Conservation (phyloP, 30 jellyfish, hydroid and myxozoan genomes). For the Aurelia aurita complex sp. Pacific region DNA sequence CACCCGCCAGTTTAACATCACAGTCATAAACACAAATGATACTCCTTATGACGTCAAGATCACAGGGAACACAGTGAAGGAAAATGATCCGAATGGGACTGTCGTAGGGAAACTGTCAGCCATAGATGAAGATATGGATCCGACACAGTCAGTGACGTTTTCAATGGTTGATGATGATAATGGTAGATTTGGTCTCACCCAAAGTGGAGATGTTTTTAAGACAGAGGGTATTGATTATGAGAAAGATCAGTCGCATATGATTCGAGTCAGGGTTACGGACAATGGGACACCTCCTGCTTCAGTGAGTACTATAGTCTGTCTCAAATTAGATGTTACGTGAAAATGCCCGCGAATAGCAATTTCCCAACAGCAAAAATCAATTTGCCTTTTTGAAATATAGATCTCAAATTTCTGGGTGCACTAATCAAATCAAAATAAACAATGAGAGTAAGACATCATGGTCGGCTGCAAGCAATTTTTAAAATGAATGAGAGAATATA, state of each 20-base stretch:
- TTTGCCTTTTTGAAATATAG: too few species aligned
- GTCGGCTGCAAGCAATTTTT: too few species aligned
- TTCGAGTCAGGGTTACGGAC: slow-evolving; percentile 78
- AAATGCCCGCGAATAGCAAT: too few species aligned
- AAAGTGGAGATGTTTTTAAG: slow-evolving; percentile 35
- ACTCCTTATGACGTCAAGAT: slow-evolving; percentile 65
- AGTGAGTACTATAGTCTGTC: slow-evolving; percentile 20
- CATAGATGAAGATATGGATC: slow-evolving; percentile 78
- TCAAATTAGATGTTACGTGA: too few species aligned
- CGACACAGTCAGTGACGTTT: slow-evolving; percentile 45
- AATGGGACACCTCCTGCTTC: slow-evolving; percentile 83
- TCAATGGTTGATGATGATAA: slow-evolving; percentile 60
- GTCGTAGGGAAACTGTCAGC: slow-evolving; percentile 67
- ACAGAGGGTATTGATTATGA: slow-evolving; percentile 69
- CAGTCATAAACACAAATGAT: slow-evolving; percentile 63
- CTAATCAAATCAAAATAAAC: too few species aligned
- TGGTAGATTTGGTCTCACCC: slow-evolving; percentile 64
- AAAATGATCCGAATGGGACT: slow-evolving; percentile 61
- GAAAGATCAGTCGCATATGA: slow-evolving; percentile 52
- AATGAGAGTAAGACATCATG: too few species aligned
- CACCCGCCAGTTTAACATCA: slow-evolving; percentile 52
- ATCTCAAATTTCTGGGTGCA: too few species aligned
- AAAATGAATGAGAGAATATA: too few species aligned
- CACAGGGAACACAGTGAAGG: slow-evolving; percentile 61
- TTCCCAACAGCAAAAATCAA: too few species aligned